Evolutionary conservation across 1,140 invertebrate species (phyloP), one percentile per base, ranked within the genome.

Genomic region (Drosophila nigrodunni): DNA sequence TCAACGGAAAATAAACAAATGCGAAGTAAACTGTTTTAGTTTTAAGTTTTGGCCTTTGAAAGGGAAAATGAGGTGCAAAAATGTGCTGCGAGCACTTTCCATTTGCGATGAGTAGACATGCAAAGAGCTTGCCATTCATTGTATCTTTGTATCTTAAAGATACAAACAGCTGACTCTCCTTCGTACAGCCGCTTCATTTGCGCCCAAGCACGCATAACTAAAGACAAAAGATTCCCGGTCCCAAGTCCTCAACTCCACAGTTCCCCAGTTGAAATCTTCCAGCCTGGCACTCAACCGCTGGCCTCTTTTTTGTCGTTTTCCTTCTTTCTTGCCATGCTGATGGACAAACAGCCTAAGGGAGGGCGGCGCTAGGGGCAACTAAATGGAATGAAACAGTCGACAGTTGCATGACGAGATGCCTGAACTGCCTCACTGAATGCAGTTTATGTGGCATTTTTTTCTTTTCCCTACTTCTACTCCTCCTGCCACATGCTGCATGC

Each of bases 41-140:
- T 50, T 30, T 6, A 30, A 11, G 10, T 46, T 46, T 49, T 18
- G 21, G 25, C 49, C 11, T 52, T 54, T 69, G 83, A 88, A 87
- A 87, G 85, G 77, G 83, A 88, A 88, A 87, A 77, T 74, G 78
- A 78, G 82, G 78, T 87, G 82, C 82, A 87, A 86, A 86, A 86
- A 77, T 72, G 71, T 79, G 69, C 75, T 47, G 60, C 64, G 13
- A 74, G 83, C 80, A 82, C 77, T 87, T 87, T 88, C 83, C 83
- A 87, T 87, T 87, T 89, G 25, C 3, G 77, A 74, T 77, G 72
- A 74, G 46, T 67, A 65, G 70, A 74, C 80, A 58, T 60, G 43
- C 47, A 64, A 50, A 50, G 35, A 50, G 62, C 21, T 30, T 25
- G 43, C 46, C 46, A 50, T 37, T 34, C 62, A 11, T 43, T 52